A percentile compares a stretch with the other conserved stretches of the same genome.
These are phyloP conservation scores for Disparrhopalites patrizii DNA, from an alignment of 2,888 invertebrate genomes.

Conservation along the genomic window DNA sequence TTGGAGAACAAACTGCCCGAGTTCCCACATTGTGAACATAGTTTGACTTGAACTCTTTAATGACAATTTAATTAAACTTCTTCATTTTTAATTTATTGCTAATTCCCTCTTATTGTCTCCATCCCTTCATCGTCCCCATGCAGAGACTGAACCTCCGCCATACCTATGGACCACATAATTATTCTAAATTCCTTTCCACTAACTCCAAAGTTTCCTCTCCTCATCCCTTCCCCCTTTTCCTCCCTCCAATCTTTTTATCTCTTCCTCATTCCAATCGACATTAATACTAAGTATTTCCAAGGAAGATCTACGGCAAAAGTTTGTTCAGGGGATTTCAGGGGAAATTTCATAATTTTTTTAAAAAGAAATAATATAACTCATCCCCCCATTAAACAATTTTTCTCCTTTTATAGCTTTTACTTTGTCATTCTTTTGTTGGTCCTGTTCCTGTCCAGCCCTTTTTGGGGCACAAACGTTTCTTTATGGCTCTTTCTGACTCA, in stretches of 20 bases:
- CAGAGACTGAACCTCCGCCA: no score
- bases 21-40: conserved; percentile 4
- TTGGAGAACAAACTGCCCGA: no score
- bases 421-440: not conserved
- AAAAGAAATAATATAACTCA: not conserved
- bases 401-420: not conserved
- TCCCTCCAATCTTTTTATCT: not conserved
- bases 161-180: conserved; percentile 7
- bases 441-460: no score
- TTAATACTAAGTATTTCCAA: no score
- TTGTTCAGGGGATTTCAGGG: no score
- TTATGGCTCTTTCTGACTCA: no score
- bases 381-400: not conserved
- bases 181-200: conserved; percentile 13
- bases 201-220: not conserved
- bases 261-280: no score
- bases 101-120: conserved; percentile 8
- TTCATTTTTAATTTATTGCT: conserved; percentile 24
- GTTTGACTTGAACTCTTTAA: conserved; percentile 21
- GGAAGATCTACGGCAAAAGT: no score
- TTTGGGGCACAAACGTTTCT: no score
- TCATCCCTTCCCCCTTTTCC: not conserved
- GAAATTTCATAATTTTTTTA: no score
- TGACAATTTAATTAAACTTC: conserved; percentile 23
- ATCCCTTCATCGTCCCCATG: not conserved